These are phyloP conservation scores for Diarsia brunnea DNA, from an alignment of 2,888 invertebrate genomes.

Conservation along the genomic window DNA sequence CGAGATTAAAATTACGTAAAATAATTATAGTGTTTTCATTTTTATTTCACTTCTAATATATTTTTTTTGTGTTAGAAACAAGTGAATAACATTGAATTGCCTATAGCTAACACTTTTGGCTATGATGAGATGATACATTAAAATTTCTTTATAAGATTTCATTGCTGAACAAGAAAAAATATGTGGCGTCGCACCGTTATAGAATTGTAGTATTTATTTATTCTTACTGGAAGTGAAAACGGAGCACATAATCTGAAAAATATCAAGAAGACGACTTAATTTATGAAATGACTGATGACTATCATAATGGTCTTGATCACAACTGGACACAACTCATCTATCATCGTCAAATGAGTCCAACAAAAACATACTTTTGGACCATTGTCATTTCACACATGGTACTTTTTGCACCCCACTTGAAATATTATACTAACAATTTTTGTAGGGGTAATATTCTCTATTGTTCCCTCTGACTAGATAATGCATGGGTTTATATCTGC, in stretches of 20 bases:
- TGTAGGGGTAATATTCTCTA: conserved; percentile 85
- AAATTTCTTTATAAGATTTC: not conserved
- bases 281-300: conserved; percentile 39
- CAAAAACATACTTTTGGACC: conserved; percentile 80
- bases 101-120: conserved; percentile 6
- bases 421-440: conserved; percentile 90
- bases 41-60: not conserved
- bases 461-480: conserved; percentile 88
- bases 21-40: conserved; percentile 73
- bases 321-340: conserved; percentile 74
- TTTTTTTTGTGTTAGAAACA: no score
- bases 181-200: not conserved
- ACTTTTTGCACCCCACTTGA: conserved; percentile 85
- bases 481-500: conserved; percentile 89
- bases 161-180: not conserved
- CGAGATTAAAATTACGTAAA: conserved; percentile 84
- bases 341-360: conserved; percentile 75
- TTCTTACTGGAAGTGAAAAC: not conserved
- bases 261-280: not conserved
- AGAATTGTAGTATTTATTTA: not conserved
- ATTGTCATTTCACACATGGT: conserved; percentile 89
- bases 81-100: not conserved
- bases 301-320: conserved; percentile 43
- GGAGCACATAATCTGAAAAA: not conserved
- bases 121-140: not conserved